Evolutionary conservation across 2,888 invertebrate genomes (phyloP).

Genomic region (Bhutanitis thaidina): DNA sequence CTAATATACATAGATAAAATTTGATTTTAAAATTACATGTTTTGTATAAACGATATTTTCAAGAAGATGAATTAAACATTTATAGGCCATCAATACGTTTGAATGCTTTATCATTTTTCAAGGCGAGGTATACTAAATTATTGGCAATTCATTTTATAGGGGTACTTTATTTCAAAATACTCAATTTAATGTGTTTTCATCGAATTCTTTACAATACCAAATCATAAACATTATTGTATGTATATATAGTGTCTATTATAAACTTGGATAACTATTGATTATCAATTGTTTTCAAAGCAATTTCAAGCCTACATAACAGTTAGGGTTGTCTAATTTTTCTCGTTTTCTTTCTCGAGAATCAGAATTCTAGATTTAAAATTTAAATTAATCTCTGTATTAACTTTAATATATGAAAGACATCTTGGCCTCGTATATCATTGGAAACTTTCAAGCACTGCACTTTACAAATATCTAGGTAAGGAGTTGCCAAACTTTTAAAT

Average conservation of each 20-base stretch:
- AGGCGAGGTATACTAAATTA: slow-evolving; percentile 29
- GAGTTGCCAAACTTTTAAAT: slow-evolving; percentile 18
- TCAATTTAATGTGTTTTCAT: slow-evolving; percentile 29
- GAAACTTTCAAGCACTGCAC: slow-evolving; percentile 12
- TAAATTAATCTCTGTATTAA: background rate
- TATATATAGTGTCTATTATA: too few relatives aligned
- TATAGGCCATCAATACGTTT: too few relatives aligned
- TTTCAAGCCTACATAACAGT: background rate
- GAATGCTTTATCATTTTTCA: background rate
- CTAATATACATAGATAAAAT: too few relatives aligned
- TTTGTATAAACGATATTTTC: background rate
- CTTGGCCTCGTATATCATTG: slow-evolving; percentile 10
- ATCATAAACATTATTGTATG: slow-evolving; percentile 28
- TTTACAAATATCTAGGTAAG: slow-evolving; percentile 11
- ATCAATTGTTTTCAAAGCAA: slow-evolving; percentile 11
- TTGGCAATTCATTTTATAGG: slow-evolving; percentile 40
- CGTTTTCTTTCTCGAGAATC: too few relatives aligned
- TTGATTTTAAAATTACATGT: too few relatives aligned
- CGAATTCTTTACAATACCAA: slow-evolving; percentile 23
- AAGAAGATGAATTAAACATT: slow-evolving; percentile 2
- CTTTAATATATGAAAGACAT: slow-evolving; percentile 11
- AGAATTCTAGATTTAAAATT: too few relatives aligned
- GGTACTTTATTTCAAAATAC: slow-evolving; percentile 17
- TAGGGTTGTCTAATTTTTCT: too few relatives aligned
- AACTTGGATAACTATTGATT: slow-evolving; percentile 12